Percentiles rank a stretch among this genome's conserved stretches.
These are phyloP conservation scores for Shargacucullia verbasci DNA, from an alignment of 2,888 invertebrate species.

Conservation along the genomic window DNA sequence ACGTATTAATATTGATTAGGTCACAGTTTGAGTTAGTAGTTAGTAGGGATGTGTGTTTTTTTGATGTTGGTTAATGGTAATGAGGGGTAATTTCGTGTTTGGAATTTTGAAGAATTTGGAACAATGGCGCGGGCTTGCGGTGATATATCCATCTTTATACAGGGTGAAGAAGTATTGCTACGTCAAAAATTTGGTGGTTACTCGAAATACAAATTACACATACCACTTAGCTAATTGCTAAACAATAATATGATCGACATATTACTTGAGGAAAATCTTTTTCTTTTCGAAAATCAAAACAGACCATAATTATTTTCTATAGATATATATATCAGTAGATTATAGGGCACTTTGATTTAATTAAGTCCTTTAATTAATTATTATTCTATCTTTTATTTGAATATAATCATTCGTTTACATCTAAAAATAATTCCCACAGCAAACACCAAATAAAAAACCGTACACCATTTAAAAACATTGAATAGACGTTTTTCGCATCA, in stretches of 20 bases:
- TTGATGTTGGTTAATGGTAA: conserved; percentile 54
- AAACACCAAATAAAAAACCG: conserved; percentile 21
- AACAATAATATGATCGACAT: too few relatives aligned
- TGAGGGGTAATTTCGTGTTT: conserved; percentile 42
- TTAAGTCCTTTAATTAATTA: too few relatives aligned
- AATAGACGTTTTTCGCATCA: conserved; percentile 52
- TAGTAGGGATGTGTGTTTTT: conserved; percentile 50
- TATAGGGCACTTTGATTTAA: too few relatives aligned
- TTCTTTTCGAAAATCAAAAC: too few relatives aligned
- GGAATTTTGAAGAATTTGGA: conserved; percentile 30
- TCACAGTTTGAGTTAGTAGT: conserved; percentile 61
- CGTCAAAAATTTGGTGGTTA: too few relatives aligned
- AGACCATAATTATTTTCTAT: too few relatives aligned
- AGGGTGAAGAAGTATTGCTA: too few relatives aligned
- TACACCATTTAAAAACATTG: conserved; percentile 31
- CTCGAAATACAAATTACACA: too few relatives aligned
- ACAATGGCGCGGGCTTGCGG: conserved; percentile 7
- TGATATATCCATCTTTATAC: not conserved
- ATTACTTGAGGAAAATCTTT: too few relatives aligned
- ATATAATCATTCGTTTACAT: conserved; percentile 2
- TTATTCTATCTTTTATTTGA: too few relatives aligned
- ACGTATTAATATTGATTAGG: conserved; percentile 63
- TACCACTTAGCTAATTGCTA: too few relatives aligned
- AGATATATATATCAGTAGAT: too few relatives aligned
- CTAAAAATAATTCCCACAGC: conserved; percentile 43